Evolutionary conservation across 2,113 vertebrate species (phyloP).

Genomic region (Glaucidium brasilianum): DNA sequence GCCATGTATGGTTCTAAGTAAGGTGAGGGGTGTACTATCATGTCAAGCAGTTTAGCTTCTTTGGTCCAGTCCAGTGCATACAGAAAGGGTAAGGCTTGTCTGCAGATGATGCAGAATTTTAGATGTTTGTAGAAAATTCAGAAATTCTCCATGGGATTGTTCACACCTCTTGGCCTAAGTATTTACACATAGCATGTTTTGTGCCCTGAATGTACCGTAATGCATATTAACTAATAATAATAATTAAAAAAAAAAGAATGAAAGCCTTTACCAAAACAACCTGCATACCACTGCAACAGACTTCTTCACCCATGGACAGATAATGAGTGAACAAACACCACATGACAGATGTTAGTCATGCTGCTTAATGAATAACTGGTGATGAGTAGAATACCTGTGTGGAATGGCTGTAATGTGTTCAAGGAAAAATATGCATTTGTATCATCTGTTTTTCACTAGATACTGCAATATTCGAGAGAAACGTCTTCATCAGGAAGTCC

Average conservation of each 20-base stretch:
- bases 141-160: not conserved
- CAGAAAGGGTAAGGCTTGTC: not conserved
- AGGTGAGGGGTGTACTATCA: not conserved
- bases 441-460: conserved; percentile 13
- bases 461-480: not conserved
- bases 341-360: conserved; percentile 58
- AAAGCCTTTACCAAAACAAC: conserved; percentile 26
- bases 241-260: not conserved
- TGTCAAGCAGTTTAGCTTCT: not conserved
- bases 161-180: not conserved
- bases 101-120: conserved; percentile 2
- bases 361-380: conserved; percentile 65
- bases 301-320: conserved; percentile 43
- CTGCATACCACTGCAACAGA: conserved; percentile 44
- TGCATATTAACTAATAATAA: not conserved
- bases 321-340: conserved; percentile 67
- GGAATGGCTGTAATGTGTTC: conserved; percentile 21
- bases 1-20: not conserved
- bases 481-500: not conserved
- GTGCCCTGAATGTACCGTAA: not conserved
- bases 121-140: not conserved
- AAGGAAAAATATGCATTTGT: conserved; percentile 8
- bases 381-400: conserved; percentile 60
- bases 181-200: not conserved
- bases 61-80: not conserved